These are phyloP conservation scores for Cistogaster globosa DNA, from an alignment of 2,888 invertebrate genomes.

Conservation along the genomic window DNA sequence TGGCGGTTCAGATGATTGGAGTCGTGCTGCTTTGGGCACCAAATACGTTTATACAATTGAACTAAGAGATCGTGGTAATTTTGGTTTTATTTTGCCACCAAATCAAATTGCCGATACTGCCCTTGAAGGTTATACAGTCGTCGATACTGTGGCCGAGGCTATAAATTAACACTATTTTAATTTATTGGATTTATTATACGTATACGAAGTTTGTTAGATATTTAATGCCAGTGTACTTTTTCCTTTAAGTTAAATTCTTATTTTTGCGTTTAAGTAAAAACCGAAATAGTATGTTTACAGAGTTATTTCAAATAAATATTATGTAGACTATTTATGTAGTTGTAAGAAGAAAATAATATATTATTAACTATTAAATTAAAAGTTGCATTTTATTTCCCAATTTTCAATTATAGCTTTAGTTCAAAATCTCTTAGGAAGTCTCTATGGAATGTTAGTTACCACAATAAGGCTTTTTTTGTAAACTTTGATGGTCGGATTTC, in stretches of 20 bases:
- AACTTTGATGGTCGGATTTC: too few species aligned
- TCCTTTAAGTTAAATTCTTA: constrained; percentile 25
- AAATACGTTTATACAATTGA: constrained; percentile 81
- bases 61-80: constrained; percentile 79
- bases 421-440: too few species aligned
- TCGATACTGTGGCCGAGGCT: constrained; percentile 78
- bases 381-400: too few species aligned
- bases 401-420: too few species aligned
- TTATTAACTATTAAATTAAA: background rate
- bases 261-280: constrained; percentile 66
- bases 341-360: constrained; percentile 5
- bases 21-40: constrained; percentile 76
- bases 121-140: constrained; percentile 78
- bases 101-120: constrained; percentile 78
- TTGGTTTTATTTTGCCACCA: constrained; percentile 80
- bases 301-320: constrained; percentile 7
- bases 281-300: background rate
- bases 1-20: constrained; percentile 82
- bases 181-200: background rate
- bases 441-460: too few species aligned
- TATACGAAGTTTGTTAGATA: constrained; percentile 31
- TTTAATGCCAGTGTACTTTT: constrained; percentile 60
- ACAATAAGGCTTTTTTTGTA: too few species aligned
- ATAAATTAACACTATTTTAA: constrained; percentile 62
- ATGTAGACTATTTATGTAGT: constrained; percentile 37